These are phyloP conservation scores for Ceyx erithaca DNA, from an alignment of 2,797 vertebrate genomes.

Conservation along the genomic window DNA sequence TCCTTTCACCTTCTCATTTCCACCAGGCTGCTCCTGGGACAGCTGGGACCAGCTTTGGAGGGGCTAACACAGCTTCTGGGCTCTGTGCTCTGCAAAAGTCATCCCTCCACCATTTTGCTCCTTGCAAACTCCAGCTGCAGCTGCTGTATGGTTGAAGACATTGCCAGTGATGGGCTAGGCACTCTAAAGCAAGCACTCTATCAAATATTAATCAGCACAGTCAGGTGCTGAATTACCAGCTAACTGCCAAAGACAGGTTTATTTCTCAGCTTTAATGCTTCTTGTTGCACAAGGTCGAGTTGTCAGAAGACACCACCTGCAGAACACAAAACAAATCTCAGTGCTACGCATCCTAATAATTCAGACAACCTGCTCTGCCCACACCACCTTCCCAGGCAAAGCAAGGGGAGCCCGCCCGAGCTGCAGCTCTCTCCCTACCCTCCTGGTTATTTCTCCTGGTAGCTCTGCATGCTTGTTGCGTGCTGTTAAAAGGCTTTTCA, in stretches of 20 bases:
- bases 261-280: background rate
- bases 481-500: conserved; percentile 66
- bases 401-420: background rate
- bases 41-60: background rate
- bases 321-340: conserved; percentile 1
- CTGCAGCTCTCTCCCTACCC: background rate
- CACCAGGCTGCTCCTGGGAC: rapidly evolving
- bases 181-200: background rate
- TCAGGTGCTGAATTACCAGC: background rate
- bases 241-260: background rate
- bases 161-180: background rate
- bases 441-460: background rate
- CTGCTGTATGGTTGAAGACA: background rate
- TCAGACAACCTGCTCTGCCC: background rate
- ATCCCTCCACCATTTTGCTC: background rate
- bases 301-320: background rate
- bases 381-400: background rate
- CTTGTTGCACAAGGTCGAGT: background rate
- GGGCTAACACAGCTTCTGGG: rapidly evolving
- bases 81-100: background rate
- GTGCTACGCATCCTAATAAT: background rate
- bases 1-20: background rate
- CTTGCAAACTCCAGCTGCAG: background rate
- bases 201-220: conserved; percentile 10
- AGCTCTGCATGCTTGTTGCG: conserved; percentile 51